Percentiles rank a stretch among this genome's conserved stretches.
phyloP scores from a whole-genome alignment of 2,797 vertebrate species.

The Miopithecus talapoin region DNA sequence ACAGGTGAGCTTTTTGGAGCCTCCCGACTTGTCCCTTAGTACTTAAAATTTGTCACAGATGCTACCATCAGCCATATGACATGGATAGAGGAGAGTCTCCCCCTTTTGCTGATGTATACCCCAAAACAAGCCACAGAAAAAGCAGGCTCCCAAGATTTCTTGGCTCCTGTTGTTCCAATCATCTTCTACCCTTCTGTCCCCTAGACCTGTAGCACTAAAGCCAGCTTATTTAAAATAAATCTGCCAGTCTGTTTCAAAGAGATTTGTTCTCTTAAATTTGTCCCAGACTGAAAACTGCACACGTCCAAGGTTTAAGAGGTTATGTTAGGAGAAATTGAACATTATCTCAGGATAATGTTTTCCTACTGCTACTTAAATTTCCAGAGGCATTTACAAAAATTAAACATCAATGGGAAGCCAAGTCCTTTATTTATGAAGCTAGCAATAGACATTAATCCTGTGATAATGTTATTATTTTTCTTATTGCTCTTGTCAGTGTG shows the following conservation, averaged over 20 bases:
- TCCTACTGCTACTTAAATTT: constrained; percentile 73
- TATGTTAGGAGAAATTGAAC: constrained; percentile 65
- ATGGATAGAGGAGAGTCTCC: background rate
- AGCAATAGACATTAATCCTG: constrained; percentile 65
- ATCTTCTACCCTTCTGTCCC: background rate
- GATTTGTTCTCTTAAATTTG: constrained; percentile 50
- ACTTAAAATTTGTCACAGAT: background rate
- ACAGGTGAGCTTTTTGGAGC: background rate
- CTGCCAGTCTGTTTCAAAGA: constrained; percentile 36
- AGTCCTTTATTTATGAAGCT: constrained; percentile 65
- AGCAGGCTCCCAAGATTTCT: background rate
- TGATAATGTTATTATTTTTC: constrained; percentile 67
- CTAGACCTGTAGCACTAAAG: background rate
- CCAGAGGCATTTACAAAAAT: constrained; percentile 72
- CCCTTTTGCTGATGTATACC: background rate
- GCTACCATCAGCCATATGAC: background rate
- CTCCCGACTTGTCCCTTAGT: background rate
- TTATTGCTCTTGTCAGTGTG: constrained; percentile 63
- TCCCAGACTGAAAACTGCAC: constrained; percentile 58
- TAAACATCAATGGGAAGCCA: constrained; percentile 70
- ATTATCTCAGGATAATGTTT: constrained; percentile 70
- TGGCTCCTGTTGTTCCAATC: background rate
- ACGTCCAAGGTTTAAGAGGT: constrained; percentile 61
- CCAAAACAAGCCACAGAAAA: background rate
- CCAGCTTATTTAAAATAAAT: constrained; percentile 48